Evolutionary conservation across 2,113 vertebrate species (phyloP), one percentile per base, ranked within the genome.

Genomic region (Tenebrosternarchus preto): DNA sequence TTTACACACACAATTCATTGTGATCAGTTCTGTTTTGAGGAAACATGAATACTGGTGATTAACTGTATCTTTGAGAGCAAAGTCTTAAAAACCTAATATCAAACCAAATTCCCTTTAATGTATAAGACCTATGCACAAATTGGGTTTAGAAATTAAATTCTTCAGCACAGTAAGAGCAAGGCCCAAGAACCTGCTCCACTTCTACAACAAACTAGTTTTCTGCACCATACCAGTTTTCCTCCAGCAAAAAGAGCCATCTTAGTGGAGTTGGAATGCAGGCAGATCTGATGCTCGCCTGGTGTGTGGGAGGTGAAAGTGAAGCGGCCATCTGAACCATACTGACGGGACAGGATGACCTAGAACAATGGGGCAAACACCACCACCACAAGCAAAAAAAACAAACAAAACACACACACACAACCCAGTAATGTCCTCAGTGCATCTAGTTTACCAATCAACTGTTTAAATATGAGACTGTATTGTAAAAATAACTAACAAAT

Each of bases 301-400:
- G 95, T 98, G 90, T 98, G 96, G 0, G 96, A 98, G 0, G 97
- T 98, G 87, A 98, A 98, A 12, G 95, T 98, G 90, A 98, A 98
- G 3, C 96, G 94, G 0, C 96, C 97, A 36, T 98, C 96, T 0
- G 97, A 96, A 50, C 97, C 96, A 0, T 98, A 98, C 78, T 97
- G 97, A 64, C 96, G 92, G 0, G 97, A 98, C 5, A 98, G 90
- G 39, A 98, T 94, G 69, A 96, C 91, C 96, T 98, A 87, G 57
- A 55, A 53, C 24, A 55, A 73, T 5, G 7, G 7, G 27, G 33
- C 31, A 9, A 50, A 9, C 43, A 50, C 8, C 43, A 50, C 8
- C 43, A 15, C 2, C 43, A 50, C 1, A 50, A 50, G 15, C 43
- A 9, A 9, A 9, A 50, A 9, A 15, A 50, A 50, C 8, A 46